Conservation (phyloP, 1,140 invertebrate genomes). For the Drosophila fuyamai region DNA sequence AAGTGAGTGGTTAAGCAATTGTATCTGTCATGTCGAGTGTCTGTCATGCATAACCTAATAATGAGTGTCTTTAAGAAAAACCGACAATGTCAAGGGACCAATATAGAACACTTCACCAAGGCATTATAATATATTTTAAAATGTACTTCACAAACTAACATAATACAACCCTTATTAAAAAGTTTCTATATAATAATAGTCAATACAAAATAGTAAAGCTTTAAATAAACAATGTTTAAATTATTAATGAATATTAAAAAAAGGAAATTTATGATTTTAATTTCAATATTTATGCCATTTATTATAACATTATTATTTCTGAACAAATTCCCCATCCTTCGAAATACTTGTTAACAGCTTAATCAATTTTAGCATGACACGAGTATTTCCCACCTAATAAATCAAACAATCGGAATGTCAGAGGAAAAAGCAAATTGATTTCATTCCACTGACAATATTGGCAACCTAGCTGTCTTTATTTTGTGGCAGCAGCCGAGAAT, state of each 20-base stretch:
- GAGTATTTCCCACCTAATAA: slow-evolving; percentile 30
- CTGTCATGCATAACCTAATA: slow-evolving; percentile 15
- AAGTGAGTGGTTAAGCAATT: slow-evolving; percentile 27
- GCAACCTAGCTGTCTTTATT: slow-evolving; percentile 42
- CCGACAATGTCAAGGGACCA: not conserved
- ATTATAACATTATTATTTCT: not conserved
- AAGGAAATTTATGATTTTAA: not conserved
- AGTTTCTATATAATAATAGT: too few relatives aligned
- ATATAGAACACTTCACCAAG: too few relatives aligned
- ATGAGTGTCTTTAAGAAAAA: not conserved
- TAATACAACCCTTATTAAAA: too few relatives aligned
- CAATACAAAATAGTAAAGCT: too few relatives aligned
- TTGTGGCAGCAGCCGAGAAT: slow-evolving; percentile 15
- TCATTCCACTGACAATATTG: slow-evolving; percentile 41
- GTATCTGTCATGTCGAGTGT: slow-evolving; percentile 25
- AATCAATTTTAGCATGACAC: slow-evolving; percentile 23
- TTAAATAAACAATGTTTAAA: not conserved
- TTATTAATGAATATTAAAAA: not conserved
- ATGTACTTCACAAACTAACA: too few relatives aligned
- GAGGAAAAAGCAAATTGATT: slow-evolving; percentile 22
- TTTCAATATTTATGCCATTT: not conserved
- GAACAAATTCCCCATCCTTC: not conserved
- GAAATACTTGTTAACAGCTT: slow-evolving; percentile 5
- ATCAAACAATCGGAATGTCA: slow-evolving; percentile 36
- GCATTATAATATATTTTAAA: too few relatives aligned